These are phyloP conservation scores for Oncorhynchus masou DNA, from an alignment of 2,113 vertebrate genomes.

Conservation along the genomic window DNA sequence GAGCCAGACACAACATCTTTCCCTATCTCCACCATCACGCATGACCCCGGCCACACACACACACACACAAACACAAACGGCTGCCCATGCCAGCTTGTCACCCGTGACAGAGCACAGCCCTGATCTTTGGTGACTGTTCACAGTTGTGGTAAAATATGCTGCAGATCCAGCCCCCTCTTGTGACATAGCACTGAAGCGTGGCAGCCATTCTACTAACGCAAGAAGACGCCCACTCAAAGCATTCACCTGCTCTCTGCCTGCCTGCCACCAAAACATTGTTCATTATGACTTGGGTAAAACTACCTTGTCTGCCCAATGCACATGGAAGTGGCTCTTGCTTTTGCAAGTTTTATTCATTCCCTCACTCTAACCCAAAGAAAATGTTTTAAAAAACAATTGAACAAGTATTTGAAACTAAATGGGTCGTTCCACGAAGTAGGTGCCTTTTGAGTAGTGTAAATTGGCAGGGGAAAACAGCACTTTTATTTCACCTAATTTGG, in stretches of 20 bases:
- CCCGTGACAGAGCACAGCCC: slow-evolving; percentile 9
- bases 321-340: background rate
- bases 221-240: background rate
- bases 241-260: background rate
- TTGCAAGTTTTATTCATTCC: background rate
- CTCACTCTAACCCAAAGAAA: background rate
- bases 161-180: slow-evolving; percentile 27
- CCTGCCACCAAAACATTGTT: background rate
- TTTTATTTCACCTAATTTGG: no score
- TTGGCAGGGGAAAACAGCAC: no score
- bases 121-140: slow-evolving; percentile 5
- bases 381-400: no score
- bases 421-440: no score
- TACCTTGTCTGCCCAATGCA: background rate
- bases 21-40: background rate
- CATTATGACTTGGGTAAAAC: background rate
- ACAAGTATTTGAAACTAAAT: no score
- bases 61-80: background rate
- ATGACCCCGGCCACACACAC: background rate
- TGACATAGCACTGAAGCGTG: slow-evolving; percentile 27
- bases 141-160: slow-evolving; percentile 27
- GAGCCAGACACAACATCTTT: background rate
- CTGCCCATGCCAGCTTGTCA: slow-evolving; percentile 1
- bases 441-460: no score
- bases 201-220: background rate